These are phyloP conservation scores for Arremon brunneinucha DNA, from an alignment of 2,797 vertebrate species.

Conservation along the genomic window DNA sequence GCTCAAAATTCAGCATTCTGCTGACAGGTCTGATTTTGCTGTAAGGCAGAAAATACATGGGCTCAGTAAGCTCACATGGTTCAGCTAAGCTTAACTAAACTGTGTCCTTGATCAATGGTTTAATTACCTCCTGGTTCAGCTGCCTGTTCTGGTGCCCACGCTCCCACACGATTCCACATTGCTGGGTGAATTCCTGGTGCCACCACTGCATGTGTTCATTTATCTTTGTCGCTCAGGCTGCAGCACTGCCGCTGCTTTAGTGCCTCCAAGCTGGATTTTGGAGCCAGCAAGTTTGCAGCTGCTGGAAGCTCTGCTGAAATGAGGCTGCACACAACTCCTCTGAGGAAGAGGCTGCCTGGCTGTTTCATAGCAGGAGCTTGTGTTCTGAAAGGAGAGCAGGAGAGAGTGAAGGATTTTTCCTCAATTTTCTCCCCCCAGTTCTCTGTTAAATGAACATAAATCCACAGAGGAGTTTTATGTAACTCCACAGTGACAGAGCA, in stretches of 20 bases:
- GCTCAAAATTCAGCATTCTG: background rate
- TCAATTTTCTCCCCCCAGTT: background rate
- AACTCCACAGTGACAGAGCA: background rate
- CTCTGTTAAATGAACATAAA: conserved; percentile 17
- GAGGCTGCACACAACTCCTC: background rate
- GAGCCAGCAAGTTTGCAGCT: background rate
- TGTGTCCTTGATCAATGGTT: background rate
- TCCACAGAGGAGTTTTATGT: background rate
- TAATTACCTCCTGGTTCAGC: background rate
- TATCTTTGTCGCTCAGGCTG: background rate
- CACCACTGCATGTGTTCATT: background rate
- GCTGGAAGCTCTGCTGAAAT: background rate
- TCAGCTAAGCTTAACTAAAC: background rate
- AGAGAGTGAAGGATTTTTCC: background rate
- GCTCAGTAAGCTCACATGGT: background rate
- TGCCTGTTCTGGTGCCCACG: background rate
- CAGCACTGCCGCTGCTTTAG: background rate
- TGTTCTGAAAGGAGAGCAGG: background rate
- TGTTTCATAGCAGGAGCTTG: background rate
- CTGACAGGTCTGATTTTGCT: background rate
- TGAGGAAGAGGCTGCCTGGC: background rate
- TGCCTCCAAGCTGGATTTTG: background rate
- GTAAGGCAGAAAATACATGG: background rate
- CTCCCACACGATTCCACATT: background rate
- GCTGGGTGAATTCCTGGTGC: background rate